Evolutionary conservation across 2,113 vertebrate species (phyloP).

Genomic region (Xenopus borealis): DNA sequence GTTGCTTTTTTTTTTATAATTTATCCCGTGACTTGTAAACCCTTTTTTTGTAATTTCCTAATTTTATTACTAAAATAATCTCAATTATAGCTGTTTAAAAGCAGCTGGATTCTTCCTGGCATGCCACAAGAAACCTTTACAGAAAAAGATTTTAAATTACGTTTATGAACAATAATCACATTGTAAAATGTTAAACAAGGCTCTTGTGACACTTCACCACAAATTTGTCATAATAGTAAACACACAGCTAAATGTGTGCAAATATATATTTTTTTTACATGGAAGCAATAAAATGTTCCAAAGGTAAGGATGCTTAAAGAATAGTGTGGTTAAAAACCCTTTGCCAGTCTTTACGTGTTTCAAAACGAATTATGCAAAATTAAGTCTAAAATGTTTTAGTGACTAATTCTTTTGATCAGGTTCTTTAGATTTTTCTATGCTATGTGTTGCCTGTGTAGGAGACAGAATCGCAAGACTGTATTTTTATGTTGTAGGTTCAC

Average conservation of each 20-base stretch:
- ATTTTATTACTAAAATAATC: slow-evolving; percentile 60
- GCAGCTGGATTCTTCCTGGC: slow-evolving; percentile 53
- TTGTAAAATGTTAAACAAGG: slow-evolving; percentile 55
- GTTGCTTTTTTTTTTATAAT: slow-evolving; percentile 54
- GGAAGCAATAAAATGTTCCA: neutral
- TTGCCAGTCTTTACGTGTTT: no score
- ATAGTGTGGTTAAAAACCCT: no score
- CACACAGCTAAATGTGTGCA: neutral
- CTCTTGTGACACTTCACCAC: slow-evolving; percentile 46
- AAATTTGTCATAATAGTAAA: slow-evolving; percentile 48
- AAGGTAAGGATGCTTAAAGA: no score
- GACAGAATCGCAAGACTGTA: no score
- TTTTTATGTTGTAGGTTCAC: no score
- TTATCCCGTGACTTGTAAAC: slow-evolving; percentile 59
- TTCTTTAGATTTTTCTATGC: no score
- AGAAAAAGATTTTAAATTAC: slow-evolving; percentile 63
- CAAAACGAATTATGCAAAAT: no score
- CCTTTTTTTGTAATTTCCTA: slow-evolving; percentile 58
- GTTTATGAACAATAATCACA: slow-evolving; percentile 70
- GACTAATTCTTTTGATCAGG: no score
- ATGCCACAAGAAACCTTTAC: slow-evolving; percentile 56
- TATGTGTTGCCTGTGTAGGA: no score
- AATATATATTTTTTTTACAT: neutral
- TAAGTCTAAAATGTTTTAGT: no score
- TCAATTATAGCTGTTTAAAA: slow-evolving; percentile 60